A percentile compares a stretch with the other conserved stretches of the same genome.
phyloP scores from a whole-genome alignment of 2,797 vertebrate species.

The Clamator glandarius region DNA sequence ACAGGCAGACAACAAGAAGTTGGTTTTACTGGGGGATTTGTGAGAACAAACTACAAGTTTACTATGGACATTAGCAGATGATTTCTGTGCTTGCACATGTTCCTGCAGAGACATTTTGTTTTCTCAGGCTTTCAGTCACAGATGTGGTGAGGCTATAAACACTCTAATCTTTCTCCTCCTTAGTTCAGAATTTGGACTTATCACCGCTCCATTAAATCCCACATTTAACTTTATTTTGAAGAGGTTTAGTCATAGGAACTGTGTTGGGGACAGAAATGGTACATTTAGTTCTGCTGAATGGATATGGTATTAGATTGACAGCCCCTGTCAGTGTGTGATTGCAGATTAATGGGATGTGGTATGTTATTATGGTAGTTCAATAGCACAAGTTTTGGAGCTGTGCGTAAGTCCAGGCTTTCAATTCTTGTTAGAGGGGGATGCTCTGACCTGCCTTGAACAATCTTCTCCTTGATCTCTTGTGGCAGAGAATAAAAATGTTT shows the following conservation, averaged over 20 bases:
- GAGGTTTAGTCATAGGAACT: conserved; percentile 6
- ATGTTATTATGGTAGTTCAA: conserved; percentile 56
- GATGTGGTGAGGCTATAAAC: conserved; percentile 20
- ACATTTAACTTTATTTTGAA: conserved; percentile 52
- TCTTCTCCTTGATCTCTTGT: neutral
- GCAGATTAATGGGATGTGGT: conserved; percentile 65
- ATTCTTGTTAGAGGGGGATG: neutral
- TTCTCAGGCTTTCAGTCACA: conserved; percentile 30
- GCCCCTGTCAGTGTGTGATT: conserved; percentile 58
- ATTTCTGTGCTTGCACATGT: neutral
- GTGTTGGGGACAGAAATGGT: conserved; percentile 29
- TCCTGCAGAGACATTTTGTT: conserved; percentile 1
- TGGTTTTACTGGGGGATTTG: neutral
- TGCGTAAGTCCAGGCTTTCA: neutral
- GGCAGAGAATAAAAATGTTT: conserved; percentile 8
- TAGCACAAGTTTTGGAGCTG: neutral
- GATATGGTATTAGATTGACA: conserved; percentile 51
- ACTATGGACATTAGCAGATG: neutral
- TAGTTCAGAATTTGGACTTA: conserved; percentile 31
- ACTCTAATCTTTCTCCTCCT: neutral
- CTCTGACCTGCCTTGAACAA: neutral
- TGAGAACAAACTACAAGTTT: neutral
- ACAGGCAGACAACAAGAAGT: neutral
- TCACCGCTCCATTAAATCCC: conserved; percentile 28
- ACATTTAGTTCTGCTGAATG: conserved; percentile 57